These are phyloP conservation scores for Seriola quinqueradiata DNA, from an alignment of 2,113 vertebrate species.

Conservation along the genomic window DNA sequence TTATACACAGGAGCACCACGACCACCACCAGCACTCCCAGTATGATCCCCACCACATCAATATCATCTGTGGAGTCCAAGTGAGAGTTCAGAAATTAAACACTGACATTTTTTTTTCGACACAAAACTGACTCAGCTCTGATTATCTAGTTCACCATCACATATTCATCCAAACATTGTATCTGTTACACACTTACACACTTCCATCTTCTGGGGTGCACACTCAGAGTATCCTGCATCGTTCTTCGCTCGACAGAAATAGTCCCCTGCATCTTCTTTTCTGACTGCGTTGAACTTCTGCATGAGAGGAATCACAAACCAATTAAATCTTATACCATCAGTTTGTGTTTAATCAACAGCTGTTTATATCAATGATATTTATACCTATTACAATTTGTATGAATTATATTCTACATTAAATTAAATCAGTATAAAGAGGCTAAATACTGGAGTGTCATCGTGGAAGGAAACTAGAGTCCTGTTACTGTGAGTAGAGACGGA, in stretches of 20 bases:
- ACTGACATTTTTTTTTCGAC: not conserved
- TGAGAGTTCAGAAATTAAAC: not conserved
- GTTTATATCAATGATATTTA: not conserved
- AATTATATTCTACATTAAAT: not conserved
- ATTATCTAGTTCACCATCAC: not conserved
- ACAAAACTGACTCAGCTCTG: not conserved
- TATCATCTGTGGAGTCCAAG: constrained; percentile 86
- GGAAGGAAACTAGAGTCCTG: not conserved
- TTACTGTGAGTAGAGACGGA: not conserved
- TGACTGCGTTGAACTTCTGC: constrained; percentile 91
- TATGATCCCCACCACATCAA: constrained; percentile 91
- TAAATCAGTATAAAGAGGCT: not conserved
- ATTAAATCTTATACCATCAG: not conserved
- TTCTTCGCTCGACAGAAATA: constrained; percentile 94
- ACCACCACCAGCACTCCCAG: constrained; percentile 93
- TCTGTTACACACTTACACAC: constrained; percentile 90
- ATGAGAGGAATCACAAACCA: constrained; percentile 15
- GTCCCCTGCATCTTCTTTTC: constrained; percentile 92
- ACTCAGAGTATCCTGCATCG: constrained; percentile 90
- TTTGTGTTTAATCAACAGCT: not conserved
- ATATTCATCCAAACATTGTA: no score
- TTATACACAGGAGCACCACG: constrained; percentile 90
- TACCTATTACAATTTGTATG: no score
- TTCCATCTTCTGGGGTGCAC: constrained; percentile 93
- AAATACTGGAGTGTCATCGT: no score